These are phyloP conservation scores for Temnothorax rugatulus DNA, from an alignment of 2,888 invertebrate species.

Conservation along the genomic window DNA sequence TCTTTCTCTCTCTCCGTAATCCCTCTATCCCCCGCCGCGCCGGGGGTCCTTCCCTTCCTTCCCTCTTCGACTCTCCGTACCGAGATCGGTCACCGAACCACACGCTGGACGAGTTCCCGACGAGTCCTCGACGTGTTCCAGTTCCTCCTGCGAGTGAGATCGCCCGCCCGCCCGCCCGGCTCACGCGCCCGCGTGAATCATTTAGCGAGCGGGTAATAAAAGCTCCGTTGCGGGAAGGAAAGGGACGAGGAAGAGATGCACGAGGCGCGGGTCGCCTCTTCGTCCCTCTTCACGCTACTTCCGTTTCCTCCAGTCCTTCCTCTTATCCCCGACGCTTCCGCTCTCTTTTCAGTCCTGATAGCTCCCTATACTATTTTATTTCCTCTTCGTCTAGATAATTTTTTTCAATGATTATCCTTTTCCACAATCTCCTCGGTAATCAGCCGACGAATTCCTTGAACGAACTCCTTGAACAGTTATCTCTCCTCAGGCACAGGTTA, in stretches of 20 bases:
- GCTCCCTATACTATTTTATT: not conserved
- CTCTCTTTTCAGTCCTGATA: not conserved
- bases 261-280: not conserved
- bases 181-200: constrained; percentile 40
- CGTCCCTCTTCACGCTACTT: not conserved
- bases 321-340: not conserved
- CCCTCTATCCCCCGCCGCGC: constrained; percentile 66
- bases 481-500: not conserved
- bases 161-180: not conserved
- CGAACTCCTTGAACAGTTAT: not conserved
- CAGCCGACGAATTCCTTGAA: not conserved
- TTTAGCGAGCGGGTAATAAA: constrained; percentile 28
- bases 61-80: constrained; percentile 25
- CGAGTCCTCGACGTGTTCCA: constrained; percentile 51
- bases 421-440: not conserved
- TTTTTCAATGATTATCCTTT: not conserved
- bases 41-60: constrained; percentile 38
- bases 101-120: constrained; percentile 64
- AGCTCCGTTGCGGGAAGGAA: constrained; percentile 13
- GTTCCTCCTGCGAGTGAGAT: constrained; percentile 36
- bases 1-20: constrained; percentile 54
- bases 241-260: too few species aligned
- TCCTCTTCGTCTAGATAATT: too few species aligned
- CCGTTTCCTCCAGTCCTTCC: not conserved
- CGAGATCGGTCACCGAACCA: constrained; percentile 71